Conservation (phyloP, 2,888 invertebrate genomes). For the Phrixothrix hirtus region DNA sequence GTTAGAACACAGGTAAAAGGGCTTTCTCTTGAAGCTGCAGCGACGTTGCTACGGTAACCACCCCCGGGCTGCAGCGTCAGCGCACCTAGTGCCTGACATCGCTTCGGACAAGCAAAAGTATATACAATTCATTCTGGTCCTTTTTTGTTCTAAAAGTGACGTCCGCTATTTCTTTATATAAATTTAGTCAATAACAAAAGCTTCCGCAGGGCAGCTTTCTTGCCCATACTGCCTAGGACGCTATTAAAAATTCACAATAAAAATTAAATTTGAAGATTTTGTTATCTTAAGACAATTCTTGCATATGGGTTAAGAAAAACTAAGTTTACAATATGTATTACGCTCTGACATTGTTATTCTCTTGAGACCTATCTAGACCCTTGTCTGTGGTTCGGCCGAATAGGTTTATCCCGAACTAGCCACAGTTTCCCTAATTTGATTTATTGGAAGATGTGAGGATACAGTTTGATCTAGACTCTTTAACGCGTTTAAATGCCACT, state of each 20-base stretch:
- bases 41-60: slow-evolving; percentile 34
- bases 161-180: no score
- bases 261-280: slow-evolving; percentile 2
- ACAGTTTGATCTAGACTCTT: slow-evolving; percentile 25
- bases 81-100: slow-evolving; percentile 28
- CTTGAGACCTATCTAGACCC: slow-evolving; percentile 30
- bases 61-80: slow-evolving; percentile 32
- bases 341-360: slow-evolving; percentile 28
- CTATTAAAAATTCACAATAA: not conserved
- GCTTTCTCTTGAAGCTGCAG: slow-evolving; percentile 28
- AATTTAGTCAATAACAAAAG: no score
- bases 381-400: slow-evolving; percentile 30
- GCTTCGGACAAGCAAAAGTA: slow-evolving; percentile 23
- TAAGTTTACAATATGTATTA: slow-evolving; percentile 34
- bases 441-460: slow-evolving; percentile 26
- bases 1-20: slow-evolving; percentile 24
- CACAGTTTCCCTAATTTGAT: slow-evolving; percentile 31
- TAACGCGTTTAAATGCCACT: slow-evolving; percentile 22
- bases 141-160: slow-evolving; percentile 8
- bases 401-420: slow-evolving; percentile 29
- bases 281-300: slow-evolving; percentile 1
- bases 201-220: no score
- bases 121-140: slow-evolving; percentile 30
- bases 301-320: slow-evolving; percentile 17
- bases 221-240: no score